phyloP scores from a whole-genome alignment of 2,797 vertebrate genomes.

The Sebastes variabilis region DNA sequence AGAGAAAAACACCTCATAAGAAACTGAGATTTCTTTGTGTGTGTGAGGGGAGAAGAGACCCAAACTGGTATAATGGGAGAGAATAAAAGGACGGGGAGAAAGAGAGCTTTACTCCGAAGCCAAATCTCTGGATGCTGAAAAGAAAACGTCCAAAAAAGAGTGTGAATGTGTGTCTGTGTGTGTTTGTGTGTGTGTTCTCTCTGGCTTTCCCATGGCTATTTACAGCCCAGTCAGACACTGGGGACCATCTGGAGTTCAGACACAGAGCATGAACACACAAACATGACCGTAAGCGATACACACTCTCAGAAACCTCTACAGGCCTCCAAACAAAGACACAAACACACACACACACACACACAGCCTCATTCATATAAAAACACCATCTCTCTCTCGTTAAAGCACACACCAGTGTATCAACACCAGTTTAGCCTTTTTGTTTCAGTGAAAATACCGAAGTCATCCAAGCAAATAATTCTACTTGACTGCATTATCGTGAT shows the following conservation, averaged over 20 bases:
- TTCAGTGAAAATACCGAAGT: not conserved
- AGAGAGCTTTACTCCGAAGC: conserved; percentile 11
- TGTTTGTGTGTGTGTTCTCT: not conserved
- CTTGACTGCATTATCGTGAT: not conserved
- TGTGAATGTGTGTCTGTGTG: conserved; percentile 9
- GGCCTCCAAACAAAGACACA: conserved; percentile 1
- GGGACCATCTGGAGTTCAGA: conserved; percentile 60
- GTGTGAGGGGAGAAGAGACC: not conserved
- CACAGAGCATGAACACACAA: not conserved
- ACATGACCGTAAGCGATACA: not conserved
- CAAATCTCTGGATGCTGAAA: conserved; percentile 38
- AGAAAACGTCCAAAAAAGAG: conserved; percentile 34
- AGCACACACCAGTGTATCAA: not conserved
- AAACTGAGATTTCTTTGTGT: conserved; percentile 12
- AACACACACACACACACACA: not conserved
- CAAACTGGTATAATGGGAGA: not conserved
- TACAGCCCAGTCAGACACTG: conserved; percentile 59
- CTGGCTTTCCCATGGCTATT: conserved; percentile 74
- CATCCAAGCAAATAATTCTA: not conserved
- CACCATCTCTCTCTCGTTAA: not conserved
- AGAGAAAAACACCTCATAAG: not conserved
- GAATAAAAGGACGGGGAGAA: conserved; percentile 33
- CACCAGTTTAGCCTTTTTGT: not conserved
- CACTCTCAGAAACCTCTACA: not conserved
- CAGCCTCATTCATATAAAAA: conserved; percentile 12